Conservation (phyloP, 2,797 vertebrate genomes). For the Neomorphus geoffroyi region DNA sequence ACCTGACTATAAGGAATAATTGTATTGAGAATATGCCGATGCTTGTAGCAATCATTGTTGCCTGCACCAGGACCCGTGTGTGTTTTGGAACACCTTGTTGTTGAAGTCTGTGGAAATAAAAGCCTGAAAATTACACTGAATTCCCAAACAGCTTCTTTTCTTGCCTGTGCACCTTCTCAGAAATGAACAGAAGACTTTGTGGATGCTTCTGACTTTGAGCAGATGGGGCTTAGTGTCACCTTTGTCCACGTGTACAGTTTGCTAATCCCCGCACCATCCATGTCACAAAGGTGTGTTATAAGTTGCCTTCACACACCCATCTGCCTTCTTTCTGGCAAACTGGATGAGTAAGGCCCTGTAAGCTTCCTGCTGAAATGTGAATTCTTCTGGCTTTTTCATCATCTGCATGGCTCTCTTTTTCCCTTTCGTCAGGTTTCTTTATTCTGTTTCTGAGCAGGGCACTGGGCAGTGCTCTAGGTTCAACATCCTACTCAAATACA, state of each 20-base stretch:
- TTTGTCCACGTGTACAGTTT: neutral
- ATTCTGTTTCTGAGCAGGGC: neutral
- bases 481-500: neutral
- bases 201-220: neutral
- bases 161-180: neutral
- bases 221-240: neutral
- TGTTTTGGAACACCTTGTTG: slow-evolving; percentile 56
- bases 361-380: neutral
- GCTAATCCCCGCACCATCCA: neutral
- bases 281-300: neutral
- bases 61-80: neutral
- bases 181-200: neutral
- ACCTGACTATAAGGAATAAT: neutral
- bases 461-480: rapidly evolving
- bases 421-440: neutral
- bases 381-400: neutral
- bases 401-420: neutral
- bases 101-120: slow-evolving; percentile 70
- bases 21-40: slow-evolving; percentile 34
- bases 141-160: neutral
- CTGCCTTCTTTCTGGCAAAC: neutral
- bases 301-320: neutral
- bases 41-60: slow-evolving; percentile 64
- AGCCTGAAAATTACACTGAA: slow-evolving; percentile 11
- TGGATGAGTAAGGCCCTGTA: rapidly evolving